Evolutionary conservation across 2,888 invertebrate species (phyloP).

Genomic region (Stenurella melanura): DNA sequence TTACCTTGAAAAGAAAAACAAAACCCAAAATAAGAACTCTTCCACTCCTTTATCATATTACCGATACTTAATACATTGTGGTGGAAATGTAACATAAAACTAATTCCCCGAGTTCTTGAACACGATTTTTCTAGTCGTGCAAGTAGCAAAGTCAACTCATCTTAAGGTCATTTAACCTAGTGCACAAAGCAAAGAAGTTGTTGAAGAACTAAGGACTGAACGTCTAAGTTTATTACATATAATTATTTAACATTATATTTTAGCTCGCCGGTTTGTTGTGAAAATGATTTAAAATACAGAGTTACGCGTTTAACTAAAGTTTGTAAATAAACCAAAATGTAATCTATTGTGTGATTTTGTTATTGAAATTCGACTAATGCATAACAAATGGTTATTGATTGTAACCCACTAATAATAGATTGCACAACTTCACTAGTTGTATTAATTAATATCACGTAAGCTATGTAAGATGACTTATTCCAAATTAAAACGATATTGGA

Average conservation of each 20-base stretch:
- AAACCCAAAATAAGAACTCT: slow-evolving; percentile 1
- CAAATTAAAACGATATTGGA: neutral
- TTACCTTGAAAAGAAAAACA: slow-evolving; percentile 36
- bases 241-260: slow-evolving; percentile 54
- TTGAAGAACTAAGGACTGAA: slow-evolving; percentile 43
- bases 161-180: slow-evolving; percentile 58
- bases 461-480: slow-evolving; percentile 21
- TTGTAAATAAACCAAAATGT: slow-evolving; percentile 21
- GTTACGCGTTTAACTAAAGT: neutral
- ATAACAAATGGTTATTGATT: slow-evolving; percentile 18
- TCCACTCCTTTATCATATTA: slow-evolving; percentile 35
- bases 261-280: slow-evolving; percentile 11
- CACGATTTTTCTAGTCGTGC: slow-evolving; percentile 58
- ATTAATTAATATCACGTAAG: slow-evolving; percentile 37
- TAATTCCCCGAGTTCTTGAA: slow-evolving; percentile 54
- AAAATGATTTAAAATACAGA: neutral
- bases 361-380: slow-evolving; percentile 21
- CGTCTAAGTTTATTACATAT: slow-evolving; percentile 51
- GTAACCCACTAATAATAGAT: slow-evolving; percentile 29
- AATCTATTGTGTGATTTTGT: slow-evolving; percentile 24
- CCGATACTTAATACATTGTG: slow-evolving; percentile 46
- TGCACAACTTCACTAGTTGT: slow-evolving; percentile 3
- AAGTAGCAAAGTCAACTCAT: slow-evolving; percentile 58
- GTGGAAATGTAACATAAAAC: slow-evolving; percentile 57
- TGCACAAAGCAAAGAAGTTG: slow-evolving; percentile 45